These are phyloP conservation scores for Arenaria interpres DNA, from an alignment of 2,113 vertebrate species.

Conservation along the genomic window DNA sequence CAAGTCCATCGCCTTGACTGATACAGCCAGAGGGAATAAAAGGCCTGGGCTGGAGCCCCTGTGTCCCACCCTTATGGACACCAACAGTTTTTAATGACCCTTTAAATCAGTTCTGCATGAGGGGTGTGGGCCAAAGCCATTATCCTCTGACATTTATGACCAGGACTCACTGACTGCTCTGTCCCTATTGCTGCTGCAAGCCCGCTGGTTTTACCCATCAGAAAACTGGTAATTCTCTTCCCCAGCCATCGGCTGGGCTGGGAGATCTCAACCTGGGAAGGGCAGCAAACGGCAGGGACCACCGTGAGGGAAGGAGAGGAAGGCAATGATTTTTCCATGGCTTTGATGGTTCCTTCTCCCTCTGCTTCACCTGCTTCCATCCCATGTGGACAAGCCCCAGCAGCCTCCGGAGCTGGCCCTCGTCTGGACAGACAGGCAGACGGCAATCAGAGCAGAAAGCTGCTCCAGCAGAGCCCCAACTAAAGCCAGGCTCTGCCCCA, in stretches of 20 bases:
- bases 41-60: not conserved
- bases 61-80: not conserved
- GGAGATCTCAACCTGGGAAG: not conserved
- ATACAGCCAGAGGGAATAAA: constrained; percentile 7
- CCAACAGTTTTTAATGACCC: not conserved
- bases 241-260: not conserved
- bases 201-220: not conserved
- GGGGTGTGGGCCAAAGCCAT: not conserved
- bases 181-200: not conserved
- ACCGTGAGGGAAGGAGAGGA: not conserved
- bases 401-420: not conserved
- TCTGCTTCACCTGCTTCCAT: not conserved
- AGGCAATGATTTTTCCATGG: not conserved
- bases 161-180: not conserved
- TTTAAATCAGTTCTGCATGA: constrained; percentile 21
- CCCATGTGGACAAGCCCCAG: not conserved
- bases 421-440: not conserved
- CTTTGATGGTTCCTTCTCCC: not conserved
- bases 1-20: not conserved
- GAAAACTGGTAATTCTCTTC: not conserved
- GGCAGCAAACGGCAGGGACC: not conserved
- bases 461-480: not conserved
- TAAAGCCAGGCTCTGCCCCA: not conserved
- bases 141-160: not conserved
- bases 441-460: not conserved